Evolutionary conservation across 1,140 invertebrate genomes (phyloP).

Genomic region (Uloborus diversus): DNA sequence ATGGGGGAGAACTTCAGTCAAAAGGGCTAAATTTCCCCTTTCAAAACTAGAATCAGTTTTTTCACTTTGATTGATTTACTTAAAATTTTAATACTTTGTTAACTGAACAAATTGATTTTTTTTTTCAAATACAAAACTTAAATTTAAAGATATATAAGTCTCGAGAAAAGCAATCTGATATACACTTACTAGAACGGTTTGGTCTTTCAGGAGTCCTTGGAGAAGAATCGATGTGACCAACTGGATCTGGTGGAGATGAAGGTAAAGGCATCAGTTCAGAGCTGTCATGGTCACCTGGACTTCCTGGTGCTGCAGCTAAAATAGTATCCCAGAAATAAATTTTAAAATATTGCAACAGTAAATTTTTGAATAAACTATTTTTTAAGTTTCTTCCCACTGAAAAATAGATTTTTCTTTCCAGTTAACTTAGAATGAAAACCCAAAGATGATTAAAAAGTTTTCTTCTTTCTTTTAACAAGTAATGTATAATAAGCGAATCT

Average conservation of each 20-base stretch:
- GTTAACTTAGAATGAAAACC: too few relatives aligned
- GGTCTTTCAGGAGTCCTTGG: neutral
- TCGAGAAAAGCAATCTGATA: neutral
- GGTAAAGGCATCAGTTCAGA: constrained; percentile 13
- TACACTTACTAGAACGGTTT: constrained; percentile 2
- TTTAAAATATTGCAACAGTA: too few relatives aligned
- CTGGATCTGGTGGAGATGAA: constrained; percentile 17
- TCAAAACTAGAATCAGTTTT: too few relatives aligned
- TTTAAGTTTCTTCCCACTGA: too few relatives aligned
- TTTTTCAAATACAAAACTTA: neutral
- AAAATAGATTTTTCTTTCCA: too few relatives aligned
- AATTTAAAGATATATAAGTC: neutral
- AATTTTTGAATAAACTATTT: too few relatives aligned
- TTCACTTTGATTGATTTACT: neutral
- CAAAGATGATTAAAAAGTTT: too few relatives aligned
- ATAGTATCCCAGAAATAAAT: too few relatives aligned
- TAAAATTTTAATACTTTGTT: neutral
- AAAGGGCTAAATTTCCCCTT: too few relatives aligned
- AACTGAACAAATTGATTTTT: neutral
- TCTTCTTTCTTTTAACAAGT: too few relatives aligned
- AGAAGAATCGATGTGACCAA: neutral
- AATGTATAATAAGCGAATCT: too few relatives aligned
- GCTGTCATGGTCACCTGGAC: neutral
- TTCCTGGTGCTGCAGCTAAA: neutral
- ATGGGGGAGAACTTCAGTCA: too few relatives aligned